phyloP scores from a whole-genome alignment of 2,888 invertebrate species.

The Drosophila fulvimacula region DNA sequence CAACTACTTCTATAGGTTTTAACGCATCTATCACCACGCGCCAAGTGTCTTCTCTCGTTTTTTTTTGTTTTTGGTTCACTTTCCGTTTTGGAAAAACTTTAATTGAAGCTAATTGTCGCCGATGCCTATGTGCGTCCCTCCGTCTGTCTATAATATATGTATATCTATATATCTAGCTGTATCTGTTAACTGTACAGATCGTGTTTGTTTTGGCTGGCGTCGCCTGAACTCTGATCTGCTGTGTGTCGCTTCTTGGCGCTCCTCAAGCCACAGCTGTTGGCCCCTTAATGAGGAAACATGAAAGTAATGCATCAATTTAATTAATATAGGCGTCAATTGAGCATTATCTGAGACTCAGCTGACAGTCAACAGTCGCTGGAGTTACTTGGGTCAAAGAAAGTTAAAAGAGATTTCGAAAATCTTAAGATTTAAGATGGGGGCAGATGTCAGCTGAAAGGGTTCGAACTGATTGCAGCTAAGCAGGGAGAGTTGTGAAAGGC shows the following conservation, averaged over 20 bases:
- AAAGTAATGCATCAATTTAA: slow-evolving; percentile 57
- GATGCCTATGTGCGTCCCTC: slow-evolving; percentile 41
- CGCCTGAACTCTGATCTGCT: slow-evolving; percentile 58
- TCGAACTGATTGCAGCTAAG: slow-evolving; percentile 43
- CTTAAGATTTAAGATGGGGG: slow-evolving; percentile 53
- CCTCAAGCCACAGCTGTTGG: slow-evolving; percentile 11
- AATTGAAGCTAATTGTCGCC: slow-evolving; percentile 66
- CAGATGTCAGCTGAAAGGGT: slow-evolving; percentile 24
- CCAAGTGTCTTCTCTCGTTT: slow-evolving; percentile 58
- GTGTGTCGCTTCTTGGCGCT: slow-evolving; percentile 22
- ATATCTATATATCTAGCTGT: slow-evolving; percentile 21
- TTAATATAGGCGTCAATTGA: slow-evolving; percentile 35
- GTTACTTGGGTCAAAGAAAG: slow-evolving; percentile 69
- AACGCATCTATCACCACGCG: slow-evolving; percentile 75
- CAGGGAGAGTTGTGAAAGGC: not conserved
- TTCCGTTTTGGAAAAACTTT: slow-evolving; percentile 73
- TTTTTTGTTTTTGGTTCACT: slow-evolving; percentile 58
- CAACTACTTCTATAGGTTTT: slow-evolving; percentile 32
- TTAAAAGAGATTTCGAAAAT: slow-evolving; percentile 51
- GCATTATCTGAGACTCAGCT: slow-evolving; percentile 10
- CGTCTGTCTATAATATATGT: not conserved
- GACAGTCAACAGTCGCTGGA: slow-evolving; percentile 7
- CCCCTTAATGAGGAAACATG: slow-evolving; percentile 66
- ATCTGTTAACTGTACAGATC: slow-evolving; percentile 31
- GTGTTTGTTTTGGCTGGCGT: slow-evolving; percentile 58